Conservation (phyloP, 2,888 invertebrate species). For the Crepidodera aurea region DNA sequence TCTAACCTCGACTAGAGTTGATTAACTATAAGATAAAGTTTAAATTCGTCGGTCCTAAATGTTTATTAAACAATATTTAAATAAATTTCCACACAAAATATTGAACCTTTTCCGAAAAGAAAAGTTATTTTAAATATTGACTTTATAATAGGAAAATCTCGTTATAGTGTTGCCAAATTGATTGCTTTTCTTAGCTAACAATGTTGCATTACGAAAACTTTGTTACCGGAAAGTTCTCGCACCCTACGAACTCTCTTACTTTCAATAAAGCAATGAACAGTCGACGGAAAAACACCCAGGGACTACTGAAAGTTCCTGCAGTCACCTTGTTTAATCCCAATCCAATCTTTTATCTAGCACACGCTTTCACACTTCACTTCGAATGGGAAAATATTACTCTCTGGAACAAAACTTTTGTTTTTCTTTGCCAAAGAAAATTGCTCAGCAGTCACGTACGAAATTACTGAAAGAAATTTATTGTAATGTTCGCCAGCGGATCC, state of each 20-base stretch:
- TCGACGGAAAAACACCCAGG: slow-evolving; percentile 47
- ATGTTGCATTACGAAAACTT: slow-evolving; percentile 2
- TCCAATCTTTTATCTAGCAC: slow-evolving; percentile 63
- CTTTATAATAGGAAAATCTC: slow-evolving; percentile 1
- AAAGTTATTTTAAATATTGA: background rate
- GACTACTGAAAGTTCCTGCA: slow-evolving; percentile 46
- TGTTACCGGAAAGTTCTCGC: background rate
- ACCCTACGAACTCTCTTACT: slow-evolving; percentile 27
- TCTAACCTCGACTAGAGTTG: too few species aligned
- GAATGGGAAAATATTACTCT: slow-evolving; percentile 59
- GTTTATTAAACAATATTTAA: too few species aligned
- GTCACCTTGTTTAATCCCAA: slow-evolving; percentile 62
- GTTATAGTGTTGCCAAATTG: slow-evolving; percentile 4
- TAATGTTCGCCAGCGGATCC: slow-evolving; percentile 21
- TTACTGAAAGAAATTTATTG: slow-evolving; percentile 38
- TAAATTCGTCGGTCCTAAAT: too few species aligned
- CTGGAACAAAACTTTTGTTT: slow-evolving; percentile 51
- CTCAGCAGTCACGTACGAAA: slow-evolving; percentile 44
- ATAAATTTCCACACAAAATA: too few species aligned
- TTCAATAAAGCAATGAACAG: slow-evolving; percentile 51
- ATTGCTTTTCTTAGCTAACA: slow-evolving; percentile 7
- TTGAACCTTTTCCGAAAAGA: too few species aligned
- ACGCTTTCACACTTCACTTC: slow-evolving; percentile 61
- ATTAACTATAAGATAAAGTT: too few species aligned
- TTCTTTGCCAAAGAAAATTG: slow-evolving; percentile 45